phyloP scores from a whole-genome alignment of 1,140 invertebrate genomes.

The Trichogramma pretiosum region DNA sequence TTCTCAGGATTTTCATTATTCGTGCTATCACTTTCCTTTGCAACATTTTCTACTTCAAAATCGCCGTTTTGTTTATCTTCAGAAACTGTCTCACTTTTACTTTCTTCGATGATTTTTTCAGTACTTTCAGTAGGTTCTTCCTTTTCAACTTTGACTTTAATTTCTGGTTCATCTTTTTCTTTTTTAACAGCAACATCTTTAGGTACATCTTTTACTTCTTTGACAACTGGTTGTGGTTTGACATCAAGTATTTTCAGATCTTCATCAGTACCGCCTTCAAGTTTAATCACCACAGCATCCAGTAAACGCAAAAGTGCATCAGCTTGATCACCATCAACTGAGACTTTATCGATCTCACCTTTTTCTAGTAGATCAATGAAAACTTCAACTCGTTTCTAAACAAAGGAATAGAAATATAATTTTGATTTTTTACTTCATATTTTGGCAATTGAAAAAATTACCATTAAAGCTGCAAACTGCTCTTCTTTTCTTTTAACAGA shows the following conservation, averaged over 20 bases:
- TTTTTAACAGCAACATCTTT: slow-evolving; percentile 32
- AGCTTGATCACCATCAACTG: slow-evolving; percentile 80
- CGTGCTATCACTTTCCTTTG: slow-evolving; percentile 47
- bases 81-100: too few species aligned
- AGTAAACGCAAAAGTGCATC: slow-evolving; percentile 81
- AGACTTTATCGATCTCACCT: slow-evolving; percentile 65
- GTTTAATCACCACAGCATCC: slow-evolving; percentile 92
- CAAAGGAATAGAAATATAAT: background rate
- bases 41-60: slow-evolving; percentile 31
- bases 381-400: slow-evolving; percentile 76
- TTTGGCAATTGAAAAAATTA: slow-evolving; percentile 33
- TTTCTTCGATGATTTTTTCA: slow-evolving; percentile 26
- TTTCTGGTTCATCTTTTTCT: slow-evolving; percentile 32
- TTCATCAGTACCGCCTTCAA: slow-evolving; percentile 94
- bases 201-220: slow-evolving; percentile 26
- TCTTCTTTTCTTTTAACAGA: slow-evolving; percentile 85
- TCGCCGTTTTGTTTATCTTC: slow-evolving; percentile 27
- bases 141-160: slow-evolving; percentile 32
- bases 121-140: slow-evolving; percentile 20
- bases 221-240: slow-evolving; percentile 38
- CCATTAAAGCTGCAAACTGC: slow-evolving; percentile 72
- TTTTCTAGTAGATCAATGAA: slow-evolving; percentile 78
- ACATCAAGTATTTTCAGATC: slow-evolving; percentile 79
- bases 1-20: slow-evolving; percentile 40
- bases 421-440: background rate